Percentiles rank a stretch among this genome's conserved stretches.
phyloP scores from a whole-genome alignment of 2,113 vertebrate genomes.

The Lagenorhynchus albirostris region DNA sequence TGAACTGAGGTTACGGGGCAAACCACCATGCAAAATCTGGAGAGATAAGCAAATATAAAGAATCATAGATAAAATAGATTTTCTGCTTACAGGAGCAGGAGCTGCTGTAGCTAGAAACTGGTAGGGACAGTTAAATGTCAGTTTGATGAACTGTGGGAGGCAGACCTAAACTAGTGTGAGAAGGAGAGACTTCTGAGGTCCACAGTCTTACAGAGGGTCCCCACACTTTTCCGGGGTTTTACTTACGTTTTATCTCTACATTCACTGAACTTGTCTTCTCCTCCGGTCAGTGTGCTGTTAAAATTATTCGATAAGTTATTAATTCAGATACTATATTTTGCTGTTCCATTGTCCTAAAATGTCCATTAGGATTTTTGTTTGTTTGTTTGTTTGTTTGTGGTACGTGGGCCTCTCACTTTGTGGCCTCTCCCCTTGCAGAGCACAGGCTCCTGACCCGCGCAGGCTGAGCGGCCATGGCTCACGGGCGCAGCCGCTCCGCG shows the following conservation, averaged over 20 bases:
- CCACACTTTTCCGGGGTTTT: background rate
- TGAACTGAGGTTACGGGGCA: background rate
- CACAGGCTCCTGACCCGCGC: too few relatives aligned
- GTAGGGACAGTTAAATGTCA: background rate
- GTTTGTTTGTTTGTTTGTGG: too few relatives aligned
- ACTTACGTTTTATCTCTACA: background rate
- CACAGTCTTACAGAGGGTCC: background rate
- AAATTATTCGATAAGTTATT: background rate
- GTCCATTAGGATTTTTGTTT: background rate
- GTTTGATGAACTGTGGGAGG: background rate
- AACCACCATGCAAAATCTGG: background rate
- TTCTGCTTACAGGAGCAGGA: background rate
- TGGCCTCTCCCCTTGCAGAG: too few relatives aligned
- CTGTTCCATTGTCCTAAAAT: background rate
- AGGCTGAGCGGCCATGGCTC: too few relatives aligned
- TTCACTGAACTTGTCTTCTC: background rate
- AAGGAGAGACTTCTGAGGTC: background rate
- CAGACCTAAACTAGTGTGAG: background rate
- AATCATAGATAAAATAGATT: background rate
- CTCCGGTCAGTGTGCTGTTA: background rate
- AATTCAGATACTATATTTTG: background rate
- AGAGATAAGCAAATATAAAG: background rate
- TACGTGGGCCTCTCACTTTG: too few relatives aligned
- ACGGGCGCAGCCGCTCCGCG: fast-evolving
- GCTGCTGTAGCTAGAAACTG: background rate